Conservation (phyloP, 2,113 vertebrate species). For the Mirza zaza region DNA sequence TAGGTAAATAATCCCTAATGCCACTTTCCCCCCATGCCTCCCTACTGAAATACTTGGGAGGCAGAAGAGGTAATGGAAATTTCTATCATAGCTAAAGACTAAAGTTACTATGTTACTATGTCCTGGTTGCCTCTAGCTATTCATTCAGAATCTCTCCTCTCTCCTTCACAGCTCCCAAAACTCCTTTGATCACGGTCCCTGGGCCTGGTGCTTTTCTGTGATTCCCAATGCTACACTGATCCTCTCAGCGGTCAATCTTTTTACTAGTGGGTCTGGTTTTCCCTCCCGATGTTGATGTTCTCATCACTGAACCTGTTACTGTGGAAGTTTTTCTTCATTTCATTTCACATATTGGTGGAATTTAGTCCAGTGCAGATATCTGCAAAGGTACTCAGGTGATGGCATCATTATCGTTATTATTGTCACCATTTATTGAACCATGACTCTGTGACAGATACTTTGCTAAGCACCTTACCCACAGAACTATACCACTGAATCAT, state of each 20-base stretch:
- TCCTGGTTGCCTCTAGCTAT: background rate
- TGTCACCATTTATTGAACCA: background rate
- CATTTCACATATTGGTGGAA: background rate
- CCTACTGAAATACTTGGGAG: background rate
- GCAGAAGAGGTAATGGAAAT: no score
- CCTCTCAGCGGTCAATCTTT: background rate
- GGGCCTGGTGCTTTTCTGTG: background rate
- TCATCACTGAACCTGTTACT: background rate
- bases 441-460: background rate
- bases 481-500: background rate
- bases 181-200: background rate
- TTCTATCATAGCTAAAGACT: background rate
- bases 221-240: background rate
- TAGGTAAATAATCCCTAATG: background rate
- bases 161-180: background rate
- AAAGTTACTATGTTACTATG: background rate
- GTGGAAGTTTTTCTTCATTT: background rate
- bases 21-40: background rate
- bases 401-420: no score
- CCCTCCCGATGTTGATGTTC: background rate
- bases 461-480: background rate
- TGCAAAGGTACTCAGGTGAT: background rate
- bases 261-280: background rate
- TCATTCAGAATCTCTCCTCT: background rate
- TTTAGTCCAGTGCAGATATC: background rate